These are phyloP conservation scores for Linurgus olivaceus DNA, from an alignment of 2,797 vertebrate species.

Conservation along the genomic window DNA sequence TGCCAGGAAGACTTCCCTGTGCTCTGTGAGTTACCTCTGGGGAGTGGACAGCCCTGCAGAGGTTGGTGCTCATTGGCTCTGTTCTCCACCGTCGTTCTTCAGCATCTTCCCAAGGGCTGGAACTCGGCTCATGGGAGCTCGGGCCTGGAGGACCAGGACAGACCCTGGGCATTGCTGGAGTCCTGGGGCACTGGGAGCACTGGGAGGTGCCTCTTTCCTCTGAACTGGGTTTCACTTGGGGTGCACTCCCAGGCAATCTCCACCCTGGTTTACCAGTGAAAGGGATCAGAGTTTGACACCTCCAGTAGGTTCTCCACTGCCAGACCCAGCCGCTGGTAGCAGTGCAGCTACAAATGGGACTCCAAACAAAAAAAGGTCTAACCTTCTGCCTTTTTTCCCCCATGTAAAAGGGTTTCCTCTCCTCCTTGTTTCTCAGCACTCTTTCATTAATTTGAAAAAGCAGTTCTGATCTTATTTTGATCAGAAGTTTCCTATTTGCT, in stretches of 20 bases:
- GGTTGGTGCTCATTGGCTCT: constrained; percentile 21
- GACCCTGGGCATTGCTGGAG: rapidly evolving
- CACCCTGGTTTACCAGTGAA: not conserved
- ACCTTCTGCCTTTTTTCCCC: not conserved
- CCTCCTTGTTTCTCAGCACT: not conserved
- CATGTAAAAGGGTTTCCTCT: not conserved
- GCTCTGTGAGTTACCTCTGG: not conserved
- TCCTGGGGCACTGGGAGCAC: not conserved
- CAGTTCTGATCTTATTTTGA: not conserved
- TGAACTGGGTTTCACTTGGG: not conserved
- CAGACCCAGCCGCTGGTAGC: not conserved
- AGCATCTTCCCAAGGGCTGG: constrained; percentile 13
- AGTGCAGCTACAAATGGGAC: not conserved
- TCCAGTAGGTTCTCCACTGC: rapidly evolving
- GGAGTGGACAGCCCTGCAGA: not conserved
- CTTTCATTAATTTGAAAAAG: not conserved
- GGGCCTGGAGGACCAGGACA: not conserved
- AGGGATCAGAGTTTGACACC: not conserved
- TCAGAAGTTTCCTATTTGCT: not conserved
- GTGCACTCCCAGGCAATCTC: not conserved
- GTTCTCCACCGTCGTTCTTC: not conserved
- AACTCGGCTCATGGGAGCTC: not conserved
- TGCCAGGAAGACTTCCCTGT: not conserved
- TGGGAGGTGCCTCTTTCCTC: not conserved
- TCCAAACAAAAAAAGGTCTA: not conserved